Evolutionary conservation across 2,113 vertebrate species (phyloP).

Genomic region (Garra rufa): DNA sequence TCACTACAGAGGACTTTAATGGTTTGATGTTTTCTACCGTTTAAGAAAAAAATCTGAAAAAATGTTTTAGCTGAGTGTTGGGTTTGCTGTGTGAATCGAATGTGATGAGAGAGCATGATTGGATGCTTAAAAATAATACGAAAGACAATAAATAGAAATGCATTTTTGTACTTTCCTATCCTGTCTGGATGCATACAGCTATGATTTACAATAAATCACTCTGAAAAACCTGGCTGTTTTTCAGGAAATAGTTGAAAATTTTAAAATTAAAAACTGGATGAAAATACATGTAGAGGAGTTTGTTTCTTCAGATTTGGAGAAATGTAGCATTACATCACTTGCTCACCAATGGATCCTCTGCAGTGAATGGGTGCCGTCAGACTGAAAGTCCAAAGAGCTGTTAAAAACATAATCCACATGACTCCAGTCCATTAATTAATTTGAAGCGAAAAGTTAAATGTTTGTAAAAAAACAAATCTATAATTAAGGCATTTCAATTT

Average conservation of each 20-base stretch:
- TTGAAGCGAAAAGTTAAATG: no score
- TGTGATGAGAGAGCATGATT: not conserved
- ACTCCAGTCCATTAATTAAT: not conserved
- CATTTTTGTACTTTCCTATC: not conserved
- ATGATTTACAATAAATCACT: no score
- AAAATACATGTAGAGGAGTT: not conserved
- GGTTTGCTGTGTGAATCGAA: not conserved
- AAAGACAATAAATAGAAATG: not conserved
- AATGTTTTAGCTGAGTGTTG: not conserved
- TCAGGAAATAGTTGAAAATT: not conserved
- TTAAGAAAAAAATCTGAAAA: no score
- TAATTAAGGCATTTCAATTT: no score
- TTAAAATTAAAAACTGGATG: not conserved
- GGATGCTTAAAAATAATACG: not conserved
- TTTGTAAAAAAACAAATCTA: no score
- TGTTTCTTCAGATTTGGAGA: not conserved
- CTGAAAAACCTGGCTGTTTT: not conserved
- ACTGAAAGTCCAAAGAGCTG: not conserved
- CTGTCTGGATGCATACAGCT: not conserved
- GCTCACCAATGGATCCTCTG: not conserved
- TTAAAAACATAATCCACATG: no score
- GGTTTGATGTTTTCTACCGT: no score
- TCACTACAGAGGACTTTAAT: no score
- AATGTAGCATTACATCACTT: not conserved
- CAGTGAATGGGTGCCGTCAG: not conserved